Conservation (phyloP, 2,888 invertebrate genomes). For the Amphipyra berbera region DNA sequence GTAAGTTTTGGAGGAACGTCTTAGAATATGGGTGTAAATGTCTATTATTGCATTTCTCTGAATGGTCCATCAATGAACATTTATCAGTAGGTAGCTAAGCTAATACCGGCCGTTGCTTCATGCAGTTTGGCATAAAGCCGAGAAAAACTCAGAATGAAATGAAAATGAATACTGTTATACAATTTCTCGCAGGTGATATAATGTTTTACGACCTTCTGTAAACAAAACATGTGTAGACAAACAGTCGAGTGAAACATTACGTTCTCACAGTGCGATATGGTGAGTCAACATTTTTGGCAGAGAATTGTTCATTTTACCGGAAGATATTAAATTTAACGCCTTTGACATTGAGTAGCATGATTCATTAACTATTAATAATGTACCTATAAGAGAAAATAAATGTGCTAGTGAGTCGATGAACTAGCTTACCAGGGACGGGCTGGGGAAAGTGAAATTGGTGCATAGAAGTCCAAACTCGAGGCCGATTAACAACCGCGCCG, state of each 20-base stretch:
- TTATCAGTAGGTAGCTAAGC: too few species aligned
- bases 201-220: constrained; percentile 18
- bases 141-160: too few species aligned
- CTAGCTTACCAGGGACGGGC: constrained; percentile 18
- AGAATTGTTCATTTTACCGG: constrained; percentile 33
- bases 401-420: constrained; percentile 47
- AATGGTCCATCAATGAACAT: too few species aligned
- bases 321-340: constrained; percentile 24
- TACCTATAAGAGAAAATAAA: constrained; percentile 18
- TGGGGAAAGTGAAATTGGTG: background rate
- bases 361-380: constrained; percentile 54
- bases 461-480: too few species aligned
- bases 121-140: too few species aligned
- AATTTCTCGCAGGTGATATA: constrained; percentile 22
- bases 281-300: constrained; percentile 59
- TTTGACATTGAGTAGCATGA: constrained; percentile 56
- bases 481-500: too few species aligned
- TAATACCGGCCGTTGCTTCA: too few species aligned
- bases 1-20: too few species aligned
- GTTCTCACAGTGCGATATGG: background rate
- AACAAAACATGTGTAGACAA: constrained; percentile 18
- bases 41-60: too few species aligned
- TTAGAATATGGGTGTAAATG: too few species aligned
- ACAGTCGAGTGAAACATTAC: constrained; percentile 32
- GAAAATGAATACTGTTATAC: too few species aligned